Evolutionary conservation across 1,140 invertebrate genomes (phyloP).

Genomic region (Anoplolepis gracilipes): DNA sequence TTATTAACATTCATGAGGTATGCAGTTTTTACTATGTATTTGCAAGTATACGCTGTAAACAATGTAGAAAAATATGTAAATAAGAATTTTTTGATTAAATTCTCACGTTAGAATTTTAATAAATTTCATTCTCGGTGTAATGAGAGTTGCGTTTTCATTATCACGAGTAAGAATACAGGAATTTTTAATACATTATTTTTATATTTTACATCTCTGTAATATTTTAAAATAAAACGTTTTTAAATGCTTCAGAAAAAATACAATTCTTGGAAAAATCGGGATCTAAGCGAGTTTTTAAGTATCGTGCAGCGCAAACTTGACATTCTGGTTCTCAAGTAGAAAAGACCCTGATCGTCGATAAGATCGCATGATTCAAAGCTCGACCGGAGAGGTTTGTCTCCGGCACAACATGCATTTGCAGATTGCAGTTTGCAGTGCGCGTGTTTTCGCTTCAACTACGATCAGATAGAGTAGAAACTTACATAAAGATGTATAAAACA

Average conservation of each 20-base stretch:
- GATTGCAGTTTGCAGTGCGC: conserved; percentile 30
- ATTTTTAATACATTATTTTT: background rate
- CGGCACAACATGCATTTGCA: conserved; percentile 19
- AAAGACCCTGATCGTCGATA: conserved; percentile 8
- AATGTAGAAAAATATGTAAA: background rate
- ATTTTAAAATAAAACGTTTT: too few relatives aligned
- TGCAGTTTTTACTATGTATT: background rate
- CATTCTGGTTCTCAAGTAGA: background rate
- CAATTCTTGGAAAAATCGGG: background rate
- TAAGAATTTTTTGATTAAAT: conserved; percentile 1
- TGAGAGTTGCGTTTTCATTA: background rate
- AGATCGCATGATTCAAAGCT: conserved; percentile 33
- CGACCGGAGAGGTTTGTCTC: conserved; percentile 37
- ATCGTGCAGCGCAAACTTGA: background rate
- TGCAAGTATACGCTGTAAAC: background rate
- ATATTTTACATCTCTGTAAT: background rate
- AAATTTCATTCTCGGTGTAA: background rate
- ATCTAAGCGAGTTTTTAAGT: background rate
- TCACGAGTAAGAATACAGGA: background rate
- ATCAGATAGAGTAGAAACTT: conserved; percentile 48
- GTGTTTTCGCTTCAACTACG: conserved; percentile 48
- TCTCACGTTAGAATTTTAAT: background rate
- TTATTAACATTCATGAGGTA: background rate
- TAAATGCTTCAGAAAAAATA: background rate
- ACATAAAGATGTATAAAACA: conserved; percentile 26